Evolutionary conservation across 37 sponge, comb jelly and placozoan species (phyloP), one percentile per base, ranked within the genome.

Genomic region (Haliclona indistincta): DNA sequence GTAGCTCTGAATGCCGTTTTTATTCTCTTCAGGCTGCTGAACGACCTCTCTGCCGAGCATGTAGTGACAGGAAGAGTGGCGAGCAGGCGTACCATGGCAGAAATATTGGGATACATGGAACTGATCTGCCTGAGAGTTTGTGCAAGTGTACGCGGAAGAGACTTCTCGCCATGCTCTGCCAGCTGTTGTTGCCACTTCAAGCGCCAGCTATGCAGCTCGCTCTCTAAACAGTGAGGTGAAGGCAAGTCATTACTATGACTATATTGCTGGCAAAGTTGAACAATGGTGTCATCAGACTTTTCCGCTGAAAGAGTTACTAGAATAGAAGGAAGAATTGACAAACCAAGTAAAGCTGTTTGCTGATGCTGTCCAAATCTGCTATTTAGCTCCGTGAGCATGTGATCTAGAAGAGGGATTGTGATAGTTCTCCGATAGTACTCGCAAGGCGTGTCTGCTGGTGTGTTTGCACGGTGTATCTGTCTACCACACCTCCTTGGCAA

Each of bases 1-100:
- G 69, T 55, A 11, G 70, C 39, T 30, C 70, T 69, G 35, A 81
- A 44, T 22, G 56, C n/a, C 52, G 74, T 64, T 67, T 81, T 81
- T 17, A 81, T 72, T 38, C 82, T 30, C 56, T 73, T 58, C n/a
- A 79, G 70, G 28, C 47, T 70, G 68, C 80, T 79, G 32, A 79
- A 79, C 3, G 80, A 79, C 55, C 70, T 67, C 26, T 68, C 62
- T 25, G 80, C 70, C 0, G 60, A 65, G 23, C 70, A 68, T 39
- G 70, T 38, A 44, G 67, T 40, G 4, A 65, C 79, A 25, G 79
- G 68, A 13, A 67, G 56, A 78, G 79, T 76, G 23, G 66, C 63
- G 36, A 76, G 77, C 40, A 76, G 28, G 13, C 8, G 4, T 3
- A 76, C 2, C 3, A 76, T 65, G 26, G 23, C 54, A 8, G 3